phyloP scores from a whole-genome alignment of 2,888 invertebrate genomes.

The Argyresthia albistria region DNA sequence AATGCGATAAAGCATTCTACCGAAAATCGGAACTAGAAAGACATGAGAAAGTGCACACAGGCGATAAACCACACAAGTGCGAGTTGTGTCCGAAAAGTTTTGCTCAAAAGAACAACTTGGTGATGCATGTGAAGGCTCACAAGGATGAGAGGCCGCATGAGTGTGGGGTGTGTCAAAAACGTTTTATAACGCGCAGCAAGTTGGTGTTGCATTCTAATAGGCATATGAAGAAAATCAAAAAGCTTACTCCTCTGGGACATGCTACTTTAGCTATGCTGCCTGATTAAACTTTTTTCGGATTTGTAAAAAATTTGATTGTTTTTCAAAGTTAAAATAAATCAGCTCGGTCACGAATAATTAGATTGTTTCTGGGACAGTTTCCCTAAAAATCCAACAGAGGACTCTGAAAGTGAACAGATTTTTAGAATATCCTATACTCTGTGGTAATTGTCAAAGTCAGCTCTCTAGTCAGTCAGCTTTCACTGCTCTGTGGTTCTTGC shows the following conservation, averaged over 20 bases:
- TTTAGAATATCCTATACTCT: no score
- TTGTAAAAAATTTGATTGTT: no score
- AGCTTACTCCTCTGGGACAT: background rate
- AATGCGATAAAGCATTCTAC: slow-evolving; percentile 46
- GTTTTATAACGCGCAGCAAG: slow-evolving; percentile 47
- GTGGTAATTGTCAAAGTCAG: no score
- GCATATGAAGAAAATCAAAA: slow-evolving; percentile 19
- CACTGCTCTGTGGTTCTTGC: no score
- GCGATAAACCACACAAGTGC: slow-evolving; percentile 47
- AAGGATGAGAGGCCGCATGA: slow-evolving; percentile 38
- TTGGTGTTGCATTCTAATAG: slow-evolving; percentile 35
- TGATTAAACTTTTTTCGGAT: no score
- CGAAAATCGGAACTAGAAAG: slow-evolving; percentile 52
- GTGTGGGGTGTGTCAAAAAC: slow-evolving; percentile 37
- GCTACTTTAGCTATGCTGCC: background rate
- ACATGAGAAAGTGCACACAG: slow-evolving; percentile 46
- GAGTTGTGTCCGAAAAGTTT: slow-evolving; percentile 46
- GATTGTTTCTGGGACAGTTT: no score
- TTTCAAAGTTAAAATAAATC: no score
- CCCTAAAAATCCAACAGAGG: no score
- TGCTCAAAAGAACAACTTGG: slow-evolving; percentile 49
- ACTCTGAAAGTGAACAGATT: no score
- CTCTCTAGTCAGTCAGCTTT: no score
- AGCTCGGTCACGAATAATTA: no score
- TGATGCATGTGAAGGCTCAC: slow-evolving; percentile 54